Conservation (phyloP, 2,888 invertebrate species). For the Oxycera nigricornis region DNA sequence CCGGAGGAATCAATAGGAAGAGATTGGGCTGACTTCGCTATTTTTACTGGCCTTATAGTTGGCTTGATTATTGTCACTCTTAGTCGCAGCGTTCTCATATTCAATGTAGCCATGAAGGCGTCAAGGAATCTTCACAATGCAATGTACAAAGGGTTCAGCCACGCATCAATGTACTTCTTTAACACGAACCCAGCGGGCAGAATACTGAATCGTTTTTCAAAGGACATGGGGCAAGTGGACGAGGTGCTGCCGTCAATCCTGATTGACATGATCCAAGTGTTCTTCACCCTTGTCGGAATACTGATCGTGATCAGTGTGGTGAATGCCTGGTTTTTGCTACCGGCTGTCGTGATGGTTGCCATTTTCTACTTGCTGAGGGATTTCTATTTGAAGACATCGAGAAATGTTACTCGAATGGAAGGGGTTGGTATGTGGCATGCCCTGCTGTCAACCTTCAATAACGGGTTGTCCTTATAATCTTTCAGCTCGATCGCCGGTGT, state of each 20-base stretch:
- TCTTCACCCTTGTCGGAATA: conserved; percentile 79
- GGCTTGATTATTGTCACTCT: conserved; percentile 60
- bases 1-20: conserved; percentile 40
- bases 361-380: conserved; percentile 78
- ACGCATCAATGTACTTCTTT: conserved; percentile 86
- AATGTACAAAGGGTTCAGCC: conserved; percentile 82
- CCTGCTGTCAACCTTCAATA: neutral
- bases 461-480: neutral
- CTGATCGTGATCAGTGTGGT: conserved; percentile 78
- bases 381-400: conserved; percentile 80
- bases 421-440: conserved; percentile 74
- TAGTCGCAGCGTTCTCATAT: conserved; percentile 63
- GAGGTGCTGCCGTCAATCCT: conserved; percentile 61
- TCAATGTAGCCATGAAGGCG: conserved; percentile 72
- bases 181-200: conserved; percentile 84
- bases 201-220: conserved; percentile 87
- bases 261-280: conserved; percentile 71
- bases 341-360: conserved; percentile 72
- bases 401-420: conserved; percentile 82
- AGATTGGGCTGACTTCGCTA: conserved; percentile 60
- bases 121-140: conserved; percentile 79
- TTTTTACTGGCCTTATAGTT: conserved; percentile 63
- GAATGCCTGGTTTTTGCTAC: conserved; percentile 76
- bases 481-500: conserved; percentile 92
- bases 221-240: conserved; percentile 76